Evolutionary conservation across 2,113 vertebrate genomes (phyloP), one percentile per base, ranked within the genome.

Genomic region (Ibidorhyncha struthersii): DNA sequence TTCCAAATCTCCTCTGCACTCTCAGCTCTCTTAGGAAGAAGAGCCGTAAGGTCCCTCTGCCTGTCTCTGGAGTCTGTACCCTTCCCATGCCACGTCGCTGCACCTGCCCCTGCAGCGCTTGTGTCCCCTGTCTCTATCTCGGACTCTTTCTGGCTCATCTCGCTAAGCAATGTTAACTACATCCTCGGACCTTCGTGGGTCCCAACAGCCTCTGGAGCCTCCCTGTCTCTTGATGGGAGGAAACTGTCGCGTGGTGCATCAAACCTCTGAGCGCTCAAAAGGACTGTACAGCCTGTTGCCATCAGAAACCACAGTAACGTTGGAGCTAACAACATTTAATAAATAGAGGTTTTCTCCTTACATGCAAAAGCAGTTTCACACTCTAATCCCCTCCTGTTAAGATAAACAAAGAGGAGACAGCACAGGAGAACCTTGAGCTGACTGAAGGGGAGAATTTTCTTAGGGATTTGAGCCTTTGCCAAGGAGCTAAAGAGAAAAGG

Each of bases 381-480:
- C 69, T 78, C 80, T 91, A 94, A 95, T 97, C 89, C 89, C 29
- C 69, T 91, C 82, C 72, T 85, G 43, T 87, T 89, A 72, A 89
- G 92, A 91, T 92, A 89, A 96, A 45, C 76, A 84, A 76, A 95
- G 50, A 70, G 82, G 85, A 95, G 73, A 93, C 79, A 58, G 96
- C 89, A 53, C 86, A 91, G 81, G 82, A 91, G 85, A 96, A 87
- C 94, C 94, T 94, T 87, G 91, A 89, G 89, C 91, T 85, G 80
- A 84, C 77, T 76, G 81, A 92, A 87, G 53, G 82, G 86, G 84
- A 93, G 83, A 84, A 94, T 96, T 97, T 96, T 97, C 91, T 89
- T 97, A 90, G 81, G 83, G 77, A 97, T 97, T 97, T 97, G 93
- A 96, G 83, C 77, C 73, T 92, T 93, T 96, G 91, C 95, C 96